phyloP scores from a whole-genome alignment of 2,888 invertebrate genomes.

The Boloria euphrosyne region DNA sequence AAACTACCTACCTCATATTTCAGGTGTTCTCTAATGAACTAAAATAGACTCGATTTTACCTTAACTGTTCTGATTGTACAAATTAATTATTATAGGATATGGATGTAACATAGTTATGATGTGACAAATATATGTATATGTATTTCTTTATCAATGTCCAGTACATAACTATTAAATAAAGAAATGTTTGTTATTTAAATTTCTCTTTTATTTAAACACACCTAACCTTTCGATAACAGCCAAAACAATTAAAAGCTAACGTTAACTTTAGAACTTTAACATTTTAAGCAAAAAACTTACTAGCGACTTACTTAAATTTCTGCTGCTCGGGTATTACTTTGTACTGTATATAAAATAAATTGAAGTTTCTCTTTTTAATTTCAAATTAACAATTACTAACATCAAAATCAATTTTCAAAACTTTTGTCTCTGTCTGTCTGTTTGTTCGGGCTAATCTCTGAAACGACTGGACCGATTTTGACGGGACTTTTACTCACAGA shows the following conservation, averaged over 20 bases:
- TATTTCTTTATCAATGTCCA: constrained; percentile 80
- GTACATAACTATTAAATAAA: constrained; percentile 78
- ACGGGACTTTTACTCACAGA: no score
- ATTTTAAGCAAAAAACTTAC: no score
- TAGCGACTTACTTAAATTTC: no score
- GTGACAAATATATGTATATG: constrained; percentile 68
- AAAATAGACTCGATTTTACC: constrained; percentile 48
- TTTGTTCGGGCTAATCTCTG: no score
- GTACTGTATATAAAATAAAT: no score
- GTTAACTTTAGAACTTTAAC: background rate
- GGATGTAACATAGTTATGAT: constrained; percentile 71
- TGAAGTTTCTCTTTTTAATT: no score
- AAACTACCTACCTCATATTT: constrained; percentile 69
- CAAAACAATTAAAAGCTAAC: background rate
- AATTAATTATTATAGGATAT: constrained; percentile 62
- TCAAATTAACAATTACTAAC: no score
- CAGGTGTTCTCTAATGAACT: constrained; percentile 53
- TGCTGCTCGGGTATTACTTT: no score
- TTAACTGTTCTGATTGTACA: constrained; percentile 64
- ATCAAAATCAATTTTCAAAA: no score
- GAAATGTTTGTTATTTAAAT: constrained; percentile 80
- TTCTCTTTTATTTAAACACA: constrained; percentile 39
- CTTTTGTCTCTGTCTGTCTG: no score
- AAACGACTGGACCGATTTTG: no score
- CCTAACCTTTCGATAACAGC: background rate